These are phyloP conservation scores for Drosophila persimilis DNA, from an alignment of 1,140 invertebrate species.

Conservation along the genomic window DNA sequence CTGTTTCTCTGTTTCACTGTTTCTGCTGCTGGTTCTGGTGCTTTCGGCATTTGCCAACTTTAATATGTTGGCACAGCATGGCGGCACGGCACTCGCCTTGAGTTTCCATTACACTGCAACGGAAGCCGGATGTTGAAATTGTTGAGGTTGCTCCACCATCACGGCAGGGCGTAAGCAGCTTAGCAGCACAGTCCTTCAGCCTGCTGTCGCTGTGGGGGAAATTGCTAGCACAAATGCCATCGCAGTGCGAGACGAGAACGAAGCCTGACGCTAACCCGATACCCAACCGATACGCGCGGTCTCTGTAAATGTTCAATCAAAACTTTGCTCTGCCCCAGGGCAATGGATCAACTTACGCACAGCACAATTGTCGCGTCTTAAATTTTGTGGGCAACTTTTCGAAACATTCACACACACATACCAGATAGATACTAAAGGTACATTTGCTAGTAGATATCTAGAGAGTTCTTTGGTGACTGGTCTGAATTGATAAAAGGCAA, in stretches of 20 bases:
- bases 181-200: slow-evolving; percentile 26
- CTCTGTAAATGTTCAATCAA: slow-evolving; percentile 73
- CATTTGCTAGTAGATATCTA: too few relatives aligned
- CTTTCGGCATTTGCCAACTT: slow-evolving; percentile 50
- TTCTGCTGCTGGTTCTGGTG: slow-evolving; percentile 2
- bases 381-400: slow-evolving; percentile 2
- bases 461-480: neutral
- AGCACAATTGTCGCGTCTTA: slow-evolving; percentile 32
- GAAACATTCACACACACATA: neutral
- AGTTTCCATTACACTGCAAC: slow-evolving; percentile 76
- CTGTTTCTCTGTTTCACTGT: neutral
- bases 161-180: slow-evolving; percentile 56
- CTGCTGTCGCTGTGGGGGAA: slow-evolving; percentile 40
- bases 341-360: slow-evolving; percentile 64
- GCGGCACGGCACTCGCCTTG: slow-evolving; percentile 40
- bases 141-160: slow-evolving; percentile 57
- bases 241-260: slow-evolving; percentile 19
- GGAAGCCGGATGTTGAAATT: slow-evolving; percentile 76
- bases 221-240: slow-evolving; percentile 46
- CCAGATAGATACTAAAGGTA: too few relatives aligned
- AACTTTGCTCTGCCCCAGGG: slow-evolving; percentile 41
- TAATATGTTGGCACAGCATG: slow-evolving; percentile 57
- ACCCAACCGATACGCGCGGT: slow-evolving; percentile 42
- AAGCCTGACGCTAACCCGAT: slow-evolving; percentile 40
- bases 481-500: slow-evolving; percentile 21